These are phyloP conservation scores for Synanthedon vespiformis DNA, from an alignment of 2,888 invertebrate genomes.

Conservation along the genomic window DNA sequence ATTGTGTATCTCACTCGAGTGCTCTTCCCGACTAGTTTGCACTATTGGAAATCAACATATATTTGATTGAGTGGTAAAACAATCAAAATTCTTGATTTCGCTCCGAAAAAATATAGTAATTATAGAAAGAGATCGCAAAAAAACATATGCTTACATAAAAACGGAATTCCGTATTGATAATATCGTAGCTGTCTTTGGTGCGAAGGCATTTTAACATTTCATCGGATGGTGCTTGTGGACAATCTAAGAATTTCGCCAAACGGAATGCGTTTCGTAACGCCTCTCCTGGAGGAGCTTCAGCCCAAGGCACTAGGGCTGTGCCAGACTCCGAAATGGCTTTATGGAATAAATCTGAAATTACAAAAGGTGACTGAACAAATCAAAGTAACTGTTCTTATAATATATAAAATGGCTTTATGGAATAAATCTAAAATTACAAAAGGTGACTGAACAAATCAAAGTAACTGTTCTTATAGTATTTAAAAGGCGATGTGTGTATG, in stretches of 20 bases:
- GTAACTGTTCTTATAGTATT: too few relatives aligned
- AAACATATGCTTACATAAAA: conserved; percentile 73
- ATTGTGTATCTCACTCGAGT: too few relatives aligned
- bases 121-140: too few relatives aligned
- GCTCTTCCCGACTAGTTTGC: too few relatives aligned
- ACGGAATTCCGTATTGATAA: conserved; percentile 74
- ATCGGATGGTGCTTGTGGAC: conserved; percentile 62
- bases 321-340: conserved; percentile 82
- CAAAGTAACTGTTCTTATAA: not conserved
- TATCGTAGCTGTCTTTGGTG: conserved; percentile 69
- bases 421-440: conserved; percentile 69
- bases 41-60: too few relatives aligned
- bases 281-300: conserved; percentile 72
- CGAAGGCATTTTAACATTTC: conserved; percentile 74
- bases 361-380: not conserved
- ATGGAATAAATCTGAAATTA: conserved; percentile 73
- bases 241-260: conserved; percentile 72
- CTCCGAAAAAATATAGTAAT: too few relatives aligned
- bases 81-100: too few relatives aligned
- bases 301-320: conserved; percentile 77
- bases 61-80: too few relatives aligned
- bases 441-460: not conserved
- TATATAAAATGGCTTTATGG: conserved; percentile 72
- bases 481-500: conserved; percentile 29
- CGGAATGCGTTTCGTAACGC: conserved; percentile 70